Conservation (phyloP, 2,113 vertebrate genomes). For the Nymphicus hollandicus region DNA sequence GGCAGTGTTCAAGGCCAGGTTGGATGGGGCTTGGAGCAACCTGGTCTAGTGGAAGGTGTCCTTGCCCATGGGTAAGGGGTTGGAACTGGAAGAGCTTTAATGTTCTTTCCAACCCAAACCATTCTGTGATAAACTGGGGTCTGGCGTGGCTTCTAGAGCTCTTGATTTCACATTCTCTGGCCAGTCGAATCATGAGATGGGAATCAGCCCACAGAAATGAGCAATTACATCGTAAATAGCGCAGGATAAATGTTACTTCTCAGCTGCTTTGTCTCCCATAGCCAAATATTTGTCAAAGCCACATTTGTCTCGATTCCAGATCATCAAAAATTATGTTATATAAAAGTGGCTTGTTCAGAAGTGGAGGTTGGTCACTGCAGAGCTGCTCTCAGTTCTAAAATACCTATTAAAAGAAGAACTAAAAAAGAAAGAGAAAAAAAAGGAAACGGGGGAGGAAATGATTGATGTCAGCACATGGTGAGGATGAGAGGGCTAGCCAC, state of each 20-base stretch:
- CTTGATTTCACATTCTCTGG: background rate
- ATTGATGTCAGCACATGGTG: background rate
- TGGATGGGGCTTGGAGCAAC: background rate
- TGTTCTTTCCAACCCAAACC: background rate
- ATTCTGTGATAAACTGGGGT: background rate
- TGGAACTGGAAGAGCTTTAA: background rate
- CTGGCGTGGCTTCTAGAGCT: background rate
- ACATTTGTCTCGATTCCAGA: background rate
- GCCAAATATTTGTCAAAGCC: background rate
- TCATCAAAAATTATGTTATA: background rate
- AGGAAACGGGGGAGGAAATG: background rate
- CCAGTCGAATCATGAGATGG: background rate
- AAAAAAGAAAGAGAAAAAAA: background rate
- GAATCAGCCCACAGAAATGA: background rate
- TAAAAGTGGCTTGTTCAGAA: background rate
- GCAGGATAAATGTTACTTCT: background rate
- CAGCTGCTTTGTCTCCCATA: background rate
- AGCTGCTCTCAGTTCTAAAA: background rate
- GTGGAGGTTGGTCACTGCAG: background rate
- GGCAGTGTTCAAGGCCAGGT: background rate
- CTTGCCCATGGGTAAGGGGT: background rate
- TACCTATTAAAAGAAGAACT: background rate
- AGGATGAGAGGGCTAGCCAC: background rate
- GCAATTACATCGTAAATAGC: background rate
- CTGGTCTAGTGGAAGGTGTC: background rate